phyloP scores from a whole-genome alignment of 2,113 vertebrate genomes.

The Ochotona princeps region DNA sequence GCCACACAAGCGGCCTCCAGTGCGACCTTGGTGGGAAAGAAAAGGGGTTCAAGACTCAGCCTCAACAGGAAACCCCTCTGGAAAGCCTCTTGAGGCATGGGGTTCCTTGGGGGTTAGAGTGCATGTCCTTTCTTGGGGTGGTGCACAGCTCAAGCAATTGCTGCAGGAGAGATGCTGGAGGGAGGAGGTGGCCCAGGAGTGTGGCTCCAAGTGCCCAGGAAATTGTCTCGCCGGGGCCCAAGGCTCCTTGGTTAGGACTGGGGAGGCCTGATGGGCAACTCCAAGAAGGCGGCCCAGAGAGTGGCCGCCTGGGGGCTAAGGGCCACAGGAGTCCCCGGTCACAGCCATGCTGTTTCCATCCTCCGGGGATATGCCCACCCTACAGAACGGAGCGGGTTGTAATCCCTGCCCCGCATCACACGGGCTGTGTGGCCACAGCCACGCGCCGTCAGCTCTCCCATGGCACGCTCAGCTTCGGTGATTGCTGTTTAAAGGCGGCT shows the following conservation, averaged over 20 bases:
- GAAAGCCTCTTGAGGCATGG: background rate
- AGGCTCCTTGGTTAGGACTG: accelerated
- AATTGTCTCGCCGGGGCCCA: too few species aligned
- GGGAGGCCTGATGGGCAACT: background rate
- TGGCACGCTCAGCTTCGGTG: background rate
- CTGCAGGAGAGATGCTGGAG: too few species aligned
- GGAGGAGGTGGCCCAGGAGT: background rate
- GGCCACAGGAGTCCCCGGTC: too few species aligned
- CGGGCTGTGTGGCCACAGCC: background rate
- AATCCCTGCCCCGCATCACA: background rate
- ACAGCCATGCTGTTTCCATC: too few species aligned
- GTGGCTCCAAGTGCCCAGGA: background rate
- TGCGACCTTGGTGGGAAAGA: too few species aligned
- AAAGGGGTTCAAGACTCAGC: background rate
- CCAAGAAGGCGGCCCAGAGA: background rate
- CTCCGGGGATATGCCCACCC: background rate
- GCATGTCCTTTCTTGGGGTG: too few species aligned
- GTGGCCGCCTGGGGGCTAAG: too few species aligned
- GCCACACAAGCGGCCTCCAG: too few species aligned
- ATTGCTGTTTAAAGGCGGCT: background rate
- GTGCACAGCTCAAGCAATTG: too few species aligned
- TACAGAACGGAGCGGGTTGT: background rate
- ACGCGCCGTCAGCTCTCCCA: background rate
- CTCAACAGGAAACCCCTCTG: background rate
- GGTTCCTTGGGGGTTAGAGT: too few species aligned